Evolutionary conservation across 1,140 invertebrate genomes (phyloP), one percentile per base, ranked within the genome.

Genomic region (Druon quercuslanigerum): DNA sequence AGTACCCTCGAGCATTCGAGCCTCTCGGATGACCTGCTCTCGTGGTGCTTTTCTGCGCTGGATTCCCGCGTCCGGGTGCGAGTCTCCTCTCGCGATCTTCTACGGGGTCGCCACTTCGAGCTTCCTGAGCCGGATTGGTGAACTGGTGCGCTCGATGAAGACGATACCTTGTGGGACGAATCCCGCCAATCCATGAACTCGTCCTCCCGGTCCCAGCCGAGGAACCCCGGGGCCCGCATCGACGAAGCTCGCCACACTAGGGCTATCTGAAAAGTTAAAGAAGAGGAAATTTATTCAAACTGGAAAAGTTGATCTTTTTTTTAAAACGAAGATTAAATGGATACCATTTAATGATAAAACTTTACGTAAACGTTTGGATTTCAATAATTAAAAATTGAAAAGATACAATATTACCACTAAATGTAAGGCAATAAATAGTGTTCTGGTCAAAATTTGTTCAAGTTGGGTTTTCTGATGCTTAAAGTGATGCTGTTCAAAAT

Each of bases 171-270:
- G 79, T 82, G 76, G 72, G 81, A 83, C 78, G 84, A 80, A 76
- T 90, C 88, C 79, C 90, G 89, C 89, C 89, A 90, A 77, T 91
- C 90, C 89, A 90, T 91, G 79, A 88, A 88, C 85, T 91, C 90
- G 88, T 90, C 90, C 87, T 89, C 88, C 83, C 89, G 87, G 81
- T 90, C 88, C 88, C 90, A 91, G 81, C 89, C 88, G 76, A 91
- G 82, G 84, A 91, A 89, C 81, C 89, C 90, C 80, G 90, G 88
- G 84, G 89, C 85, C 87, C 91, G 88, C 89, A 90, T 91, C 85
- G 89, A 88, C 88, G 89, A 87, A 51, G 87, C 85, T 87, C 89
- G 84, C 89, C 90, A 92, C 85, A 90, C 88, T 77, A 91, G 83
- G 85, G 90, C 90, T 83, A 91, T 91, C 90, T 91, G 80, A 9